Conservation (phyloP, 2,888 invertebrate species). For the Drosophila recens region DNA sequence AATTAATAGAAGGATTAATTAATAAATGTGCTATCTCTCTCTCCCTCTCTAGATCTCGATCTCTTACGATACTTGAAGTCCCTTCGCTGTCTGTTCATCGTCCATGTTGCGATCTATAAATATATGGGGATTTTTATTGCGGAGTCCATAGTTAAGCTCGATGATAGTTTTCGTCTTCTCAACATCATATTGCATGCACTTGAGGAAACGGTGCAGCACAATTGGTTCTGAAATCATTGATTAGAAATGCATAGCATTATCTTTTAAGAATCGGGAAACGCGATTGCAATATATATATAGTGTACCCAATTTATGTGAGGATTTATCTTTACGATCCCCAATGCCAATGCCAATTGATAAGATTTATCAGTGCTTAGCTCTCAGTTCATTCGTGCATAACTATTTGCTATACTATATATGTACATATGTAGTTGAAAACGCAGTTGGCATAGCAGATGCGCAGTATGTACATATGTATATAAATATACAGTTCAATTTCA, state of each 20-base stretch:
- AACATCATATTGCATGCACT: conserved; percentile 75
- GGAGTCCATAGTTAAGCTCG: conserved; percentile 85
- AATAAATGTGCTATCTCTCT: neutral
- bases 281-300: neutral
- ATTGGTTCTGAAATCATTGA: conserved; percentile 67
- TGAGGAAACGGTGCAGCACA: conserved; percentile 76
- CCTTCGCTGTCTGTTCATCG: conserved; percentile 66
- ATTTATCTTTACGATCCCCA: conserved; percentile 46
- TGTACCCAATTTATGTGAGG: neutral
- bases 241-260: conserved; percentile 1
- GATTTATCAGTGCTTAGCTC: conserved; percentile 26
- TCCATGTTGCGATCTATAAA: conserved; percentile 86
- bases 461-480: neutral
- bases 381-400: neutral
- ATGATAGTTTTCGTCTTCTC: conserved; percentile 78
- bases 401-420: conserved; percentile 6
- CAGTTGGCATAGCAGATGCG: conserved; percentile 10
- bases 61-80: conserved; percentile 61
- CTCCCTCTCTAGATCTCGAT: neutral
- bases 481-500: neutral
- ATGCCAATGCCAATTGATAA: conserved; percentile 36
- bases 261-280: neutral
- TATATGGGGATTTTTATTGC: conserved; percentile 86
- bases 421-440: neutral
- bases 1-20: neutral